Evolutionary conservation across 2,797 vertebrate species (phyloP), one percentile per base, ranked within the genome.

Genomic region (Brotula barbata): DNA sequence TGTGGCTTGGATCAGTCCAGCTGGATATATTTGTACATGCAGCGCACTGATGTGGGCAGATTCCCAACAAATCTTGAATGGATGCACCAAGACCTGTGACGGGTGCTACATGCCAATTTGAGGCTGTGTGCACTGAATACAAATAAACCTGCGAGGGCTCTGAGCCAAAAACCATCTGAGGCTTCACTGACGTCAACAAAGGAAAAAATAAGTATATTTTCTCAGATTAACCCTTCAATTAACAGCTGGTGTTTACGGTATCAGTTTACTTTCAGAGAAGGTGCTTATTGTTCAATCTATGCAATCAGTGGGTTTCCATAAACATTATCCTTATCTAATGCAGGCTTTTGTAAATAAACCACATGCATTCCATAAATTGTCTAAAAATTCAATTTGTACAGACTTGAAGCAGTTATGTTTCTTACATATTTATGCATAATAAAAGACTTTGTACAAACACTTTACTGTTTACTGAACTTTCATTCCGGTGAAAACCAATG

Each of bases 251-350:
- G 77, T 89, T 87, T 85, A 82, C 82, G 81, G 3, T 52, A 39
- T 77, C 22, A 17, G 58, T 85, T 78, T 78, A 73, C 47, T 75
- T 72, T 51, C 41, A 58, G 78, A 66, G 45, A 75, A 76, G 84
- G 86, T 89, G 88, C 85, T 90, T 87, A 64, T 84, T 85, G n/a
- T 85, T 86, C 67, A 82, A 88, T 84, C 89, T 92, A 91, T 92
- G 89, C 89, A 92, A 92, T 59, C 58, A 61, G 77, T 65, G 55
- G 68, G 71, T 86, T 86, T 85, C 60, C 71, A 82, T 39, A 22
- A 41, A 33, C 58, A 49, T 74, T 65, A 61, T 78, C 73, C 76
- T 78, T 54, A 49, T 59, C 71, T 65, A n/a, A 68, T 81, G 60
- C 77, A 50, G 71, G 62, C 28, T 47, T 74, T 78, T 83, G 60